These are phyloP conservation scores for Nephrotoma guestfalica DNA, from an alignment of 2,888 invertebrate species.

Conservation along the genomic window DNA sequence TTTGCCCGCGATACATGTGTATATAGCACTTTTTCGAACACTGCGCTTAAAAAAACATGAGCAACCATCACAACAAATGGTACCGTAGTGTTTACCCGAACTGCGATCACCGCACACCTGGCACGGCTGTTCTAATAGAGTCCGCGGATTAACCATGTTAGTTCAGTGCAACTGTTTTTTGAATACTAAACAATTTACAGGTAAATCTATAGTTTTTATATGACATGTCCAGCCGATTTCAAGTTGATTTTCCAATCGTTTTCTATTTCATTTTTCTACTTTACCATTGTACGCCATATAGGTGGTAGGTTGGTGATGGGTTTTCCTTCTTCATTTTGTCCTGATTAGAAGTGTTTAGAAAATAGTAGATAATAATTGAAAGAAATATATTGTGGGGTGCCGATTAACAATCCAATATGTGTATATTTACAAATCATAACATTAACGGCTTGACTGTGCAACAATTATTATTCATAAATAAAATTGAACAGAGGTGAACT, in stretches of 20 bases:
- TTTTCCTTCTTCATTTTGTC: not conserved
- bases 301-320: not conserved
- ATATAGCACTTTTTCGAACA: slow-evolving; percentile 54
- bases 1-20: slow-evolving; percentile 64
- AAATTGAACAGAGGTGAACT: not conserved
- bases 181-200: not conserved
- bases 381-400: not conserved
- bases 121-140: slow-evolving; percentile 33
- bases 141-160: not conserved
- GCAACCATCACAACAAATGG: slow-evolving; percentile 76
- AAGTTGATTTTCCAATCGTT: not conserved
- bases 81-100: slow-evolving; percentile 73
- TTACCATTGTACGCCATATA: not conserved
- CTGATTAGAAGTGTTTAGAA: not conserved
- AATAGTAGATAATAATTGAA: not conserved
- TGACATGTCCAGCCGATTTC: not conserved
- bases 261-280: not conserved
- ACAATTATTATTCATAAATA: not conserved
- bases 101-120: slow-evolving; percentile 71
- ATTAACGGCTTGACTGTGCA: not conserved
- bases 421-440: not conserved
- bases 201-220: not conserved
- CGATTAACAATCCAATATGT: not conserved
- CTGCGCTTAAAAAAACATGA: slow-evolving; percentile 82
- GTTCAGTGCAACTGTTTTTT: not conserved